Conservation (phyloP, 2,888 invertebrate genomes). For the Pteria penguin region DNA sequence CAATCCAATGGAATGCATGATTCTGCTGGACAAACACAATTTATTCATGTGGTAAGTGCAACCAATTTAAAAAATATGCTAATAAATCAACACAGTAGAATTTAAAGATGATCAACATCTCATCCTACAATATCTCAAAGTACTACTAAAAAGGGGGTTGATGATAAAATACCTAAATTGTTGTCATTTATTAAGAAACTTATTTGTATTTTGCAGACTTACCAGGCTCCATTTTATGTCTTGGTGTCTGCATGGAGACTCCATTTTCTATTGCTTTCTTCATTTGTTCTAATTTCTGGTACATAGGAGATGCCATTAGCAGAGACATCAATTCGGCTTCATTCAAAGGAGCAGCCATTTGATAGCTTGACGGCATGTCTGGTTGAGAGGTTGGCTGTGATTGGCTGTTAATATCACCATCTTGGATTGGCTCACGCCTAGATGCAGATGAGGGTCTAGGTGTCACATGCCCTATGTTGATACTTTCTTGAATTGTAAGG, state of each 20-base stretch:
- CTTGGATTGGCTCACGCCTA: conserved; percentile 4
- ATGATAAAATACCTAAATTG: no score
- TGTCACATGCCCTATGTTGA: conserved; percentile 69
- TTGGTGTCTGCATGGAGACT: conserved; percentile 30
- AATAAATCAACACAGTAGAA: no score
- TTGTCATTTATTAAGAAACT: no score
- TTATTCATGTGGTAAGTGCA: no score
- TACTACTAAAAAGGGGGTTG: no score
- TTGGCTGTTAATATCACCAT: conserved; percentile 24
- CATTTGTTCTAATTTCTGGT: conserved; percentile 77
- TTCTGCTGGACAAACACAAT: no score
- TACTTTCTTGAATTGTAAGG: conserved; percentile 72
- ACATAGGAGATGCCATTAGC: conserved; percentile 77
- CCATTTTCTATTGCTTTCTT: conserved; percentile 72
- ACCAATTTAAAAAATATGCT: no score
- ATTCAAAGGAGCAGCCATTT: conserved; percentile 75
- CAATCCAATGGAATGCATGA: no score
- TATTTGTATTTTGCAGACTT: no score
- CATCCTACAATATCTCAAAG: no score
- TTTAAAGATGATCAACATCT: no score
- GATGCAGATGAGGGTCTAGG: conserved; percentile 38
- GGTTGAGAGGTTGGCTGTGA: conserved; percentile 50
- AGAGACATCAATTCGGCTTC: conserved; percentile 75
- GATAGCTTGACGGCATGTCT: conserved; percentile 62
- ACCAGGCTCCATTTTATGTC: conserved; percentile 42